Base-by-base conservation (phyloP, 2,888 invertebrate species). In the Scaptomyza reducta region DNA sequence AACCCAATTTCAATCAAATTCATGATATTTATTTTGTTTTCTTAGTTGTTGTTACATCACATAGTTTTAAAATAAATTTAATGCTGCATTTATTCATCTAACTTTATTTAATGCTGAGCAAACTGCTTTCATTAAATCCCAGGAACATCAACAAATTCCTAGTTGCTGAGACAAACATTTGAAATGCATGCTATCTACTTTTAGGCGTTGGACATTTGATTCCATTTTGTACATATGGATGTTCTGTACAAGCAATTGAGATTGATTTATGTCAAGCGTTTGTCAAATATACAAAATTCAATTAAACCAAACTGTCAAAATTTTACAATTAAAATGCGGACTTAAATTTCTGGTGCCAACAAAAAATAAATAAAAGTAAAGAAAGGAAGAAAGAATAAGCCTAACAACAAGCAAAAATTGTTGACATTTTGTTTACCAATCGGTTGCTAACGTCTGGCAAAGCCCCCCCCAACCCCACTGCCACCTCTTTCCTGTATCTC, bases 381-480 rank as follows among this genome's bases (percentile, higher is more conserved):
- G 1, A 35, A 35, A 42, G 6, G 5, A 27, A 27, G 27, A 22
- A 22, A 27, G 27, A 27, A 27, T 5, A 31, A 57, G 27, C 50
- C 27, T 44, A 35, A 64, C 14, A 31, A 38, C 18, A 56, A 41
- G 29, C 29, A 54, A 42, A 22, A 67, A 60, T 55, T 72, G 77
- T 74, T 72, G 72, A 60, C 73, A 72, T 77, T 74, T 62, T 74
- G 60, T 68, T 74, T 77, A 40, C 73, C 49, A 38, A 57, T 63
- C 62, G 77, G 74, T 74, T 74, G 77, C 74, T 60, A 74, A 68
- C 77, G 74, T 74, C 73, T 74, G 73, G 54, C 62, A 72, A 25
- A 11, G 6, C 35, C 22, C 1, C 14, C 33, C 29, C 9, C 31
- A 31, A 31, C 6, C 27, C 27, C 6, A 3, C 10, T 31, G 0